Percentiles rank a stretch among this genome's conserved stretches.
phyloP scores from a whole-genome alignment of 64 coral and sea anemone species.

The Pachyseris speciosa region DNA sequence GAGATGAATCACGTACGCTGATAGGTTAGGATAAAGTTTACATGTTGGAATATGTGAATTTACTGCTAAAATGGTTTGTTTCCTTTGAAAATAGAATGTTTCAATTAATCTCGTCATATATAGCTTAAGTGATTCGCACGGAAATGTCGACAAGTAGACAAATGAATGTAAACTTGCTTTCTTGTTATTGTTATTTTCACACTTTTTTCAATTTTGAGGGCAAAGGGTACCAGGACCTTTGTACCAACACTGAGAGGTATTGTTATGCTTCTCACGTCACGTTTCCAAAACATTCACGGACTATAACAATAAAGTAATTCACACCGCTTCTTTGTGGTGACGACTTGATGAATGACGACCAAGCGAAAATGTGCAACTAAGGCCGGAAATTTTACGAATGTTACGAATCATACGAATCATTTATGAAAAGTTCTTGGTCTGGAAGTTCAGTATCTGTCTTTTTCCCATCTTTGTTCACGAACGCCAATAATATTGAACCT shows the following conservation, averaged over 20 bases:
- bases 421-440: not conserved
- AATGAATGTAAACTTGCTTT: not conserved
- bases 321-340: not conserved
- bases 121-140: not conserved
- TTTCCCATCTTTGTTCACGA: not conserved
- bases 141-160: not conserved
- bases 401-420: not conserved
- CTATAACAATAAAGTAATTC: not conserved
- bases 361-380: not conserved
- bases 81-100: too few species aligned
- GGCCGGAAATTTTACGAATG: not conserved
- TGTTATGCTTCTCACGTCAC: not conserved
- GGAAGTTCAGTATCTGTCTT: not conserved
- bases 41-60: not conserved
- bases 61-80: too few species aligned
- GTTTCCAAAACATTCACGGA: not conserved
- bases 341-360: not conserved
- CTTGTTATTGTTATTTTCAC: not conserved
- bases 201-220: too few species aligned
- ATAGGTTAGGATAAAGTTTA: not conserved
- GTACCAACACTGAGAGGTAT: not conserved
- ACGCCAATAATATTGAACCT: not conserved
- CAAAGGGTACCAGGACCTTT: too few species aligned
- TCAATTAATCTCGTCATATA: not conserved
- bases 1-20: not conserved